Evolutionary conservation across 2,797 vertebrate species (phyloP).

Genomic region (Toxotes lorentzi): DNA sequence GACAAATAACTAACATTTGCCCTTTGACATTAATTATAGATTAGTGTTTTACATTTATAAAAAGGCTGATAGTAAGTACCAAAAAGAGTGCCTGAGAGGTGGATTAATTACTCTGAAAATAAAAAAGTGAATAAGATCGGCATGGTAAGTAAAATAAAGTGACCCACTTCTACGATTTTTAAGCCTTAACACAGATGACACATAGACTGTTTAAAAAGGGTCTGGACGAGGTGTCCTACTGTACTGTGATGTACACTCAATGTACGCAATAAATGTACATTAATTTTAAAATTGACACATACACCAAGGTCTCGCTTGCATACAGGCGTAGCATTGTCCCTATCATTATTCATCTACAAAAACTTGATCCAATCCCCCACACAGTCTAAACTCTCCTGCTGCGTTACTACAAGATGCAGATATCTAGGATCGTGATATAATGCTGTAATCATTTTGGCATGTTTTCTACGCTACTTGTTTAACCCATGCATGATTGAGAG

Average conservation of each 20-base stretch:
- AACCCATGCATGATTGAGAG: constrained; percentile 29
- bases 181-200: not conserved
- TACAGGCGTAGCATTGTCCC: not conserved
- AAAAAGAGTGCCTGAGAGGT: not conserved
- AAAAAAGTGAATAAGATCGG: not conserved
- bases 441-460: constrained; percentile 31
- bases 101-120: not conserved
- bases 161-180: not conserved
- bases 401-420: constrained; percentile 46
- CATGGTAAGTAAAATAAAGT: not conserved
- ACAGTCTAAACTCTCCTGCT: constrained; percentile 32
- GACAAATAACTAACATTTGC: not conserved
- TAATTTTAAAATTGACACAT: not conserved
- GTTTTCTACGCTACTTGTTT: constrained; percentile 36
- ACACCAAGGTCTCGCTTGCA: not conserved
- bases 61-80: not conserved
- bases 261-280: not conserved
- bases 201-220: not conserved
- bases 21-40: not conserved
- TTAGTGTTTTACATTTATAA: not conserved
- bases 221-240: not conserved
- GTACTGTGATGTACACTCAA: not conserved
- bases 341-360: constrained; percentile 16
- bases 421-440: constrained; percentile 57
- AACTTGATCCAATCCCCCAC: constrained; percentile 12